These are phyloP conservation scores for Polymixis lichenea DNA, from an alignment of 2,888 invertebrate species.

Conservation along the genomic window DNA sequence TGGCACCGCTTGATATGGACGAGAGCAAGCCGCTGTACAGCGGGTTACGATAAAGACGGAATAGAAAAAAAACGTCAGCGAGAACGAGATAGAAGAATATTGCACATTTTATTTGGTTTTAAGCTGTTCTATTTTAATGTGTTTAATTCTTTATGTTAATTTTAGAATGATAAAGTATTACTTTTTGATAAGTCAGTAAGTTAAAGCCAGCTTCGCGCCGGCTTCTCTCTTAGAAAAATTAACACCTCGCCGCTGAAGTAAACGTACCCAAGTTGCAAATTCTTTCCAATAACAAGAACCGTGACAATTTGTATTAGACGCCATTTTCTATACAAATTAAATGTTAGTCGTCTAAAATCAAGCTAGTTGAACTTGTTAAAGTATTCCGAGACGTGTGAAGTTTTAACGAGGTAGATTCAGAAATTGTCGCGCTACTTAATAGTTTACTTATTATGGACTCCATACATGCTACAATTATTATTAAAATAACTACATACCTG, in stretches of 20 bases:
- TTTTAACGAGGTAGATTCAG: constrained; percentile 80
- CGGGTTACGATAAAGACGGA: no score
- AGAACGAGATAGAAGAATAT: no score
- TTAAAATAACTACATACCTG: constrained; percentile 48
- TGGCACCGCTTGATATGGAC: no score
- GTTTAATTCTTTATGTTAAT: no score
- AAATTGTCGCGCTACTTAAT: constrained; percentile 72
- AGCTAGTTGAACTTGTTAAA: constrained; percentile 77
- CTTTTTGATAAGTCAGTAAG: no score
- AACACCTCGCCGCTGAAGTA: no score
- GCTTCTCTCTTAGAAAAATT: background rate
- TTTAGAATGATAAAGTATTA: no score
- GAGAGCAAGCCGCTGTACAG: no score
- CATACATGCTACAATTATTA: constrained; percentile 42
- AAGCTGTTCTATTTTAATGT: no score
- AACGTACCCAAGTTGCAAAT: background rate
- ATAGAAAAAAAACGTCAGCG: no score
- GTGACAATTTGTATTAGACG: constrained; percentile 50
- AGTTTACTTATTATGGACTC: constrained; percentile 65
- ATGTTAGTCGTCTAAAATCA: constrained; percentile 74
- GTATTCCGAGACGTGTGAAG: constrained; percentile 79
- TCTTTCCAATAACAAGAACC: constrained; percentile 9
- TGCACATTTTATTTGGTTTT: no score
- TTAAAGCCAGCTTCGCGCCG: no score
- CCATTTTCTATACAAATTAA: constrained; percentile 72